A percentile compares a stretch with the other conserved stretches of the same genome.
phyloP scores from a whole-genome alignment of 1,140 invertebrate species.

The Neodiprion pinetum region DNA sequence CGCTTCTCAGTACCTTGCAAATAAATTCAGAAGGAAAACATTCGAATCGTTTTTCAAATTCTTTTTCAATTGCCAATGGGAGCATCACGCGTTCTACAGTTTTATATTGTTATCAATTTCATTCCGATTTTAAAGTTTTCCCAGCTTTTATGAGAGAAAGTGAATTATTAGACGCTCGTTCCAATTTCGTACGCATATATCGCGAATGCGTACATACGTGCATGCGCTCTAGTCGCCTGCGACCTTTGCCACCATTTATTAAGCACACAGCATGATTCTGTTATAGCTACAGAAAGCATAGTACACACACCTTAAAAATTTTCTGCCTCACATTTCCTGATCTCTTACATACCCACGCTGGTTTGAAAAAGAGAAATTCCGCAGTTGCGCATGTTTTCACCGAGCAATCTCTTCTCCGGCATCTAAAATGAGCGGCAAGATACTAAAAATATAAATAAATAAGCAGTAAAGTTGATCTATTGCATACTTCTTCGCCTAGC shows the following conservation, averaged over 20 bases:
- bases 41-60: too few species aligned
- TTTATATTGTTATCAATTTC: background rate
- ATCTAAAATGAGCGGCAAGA: background rate
- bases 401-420: background rate
- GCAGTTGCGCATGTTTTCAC: background rate
- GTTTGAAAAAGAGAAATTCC: conserved; percentile 1
- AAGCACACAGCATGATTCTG: background rate
- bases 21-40: too few species aligned
- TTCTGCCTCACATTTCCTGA: background rate
- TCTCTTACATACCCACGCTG: background rate
- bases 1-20: too few species aligned
- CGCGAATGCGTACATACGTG: background rate
- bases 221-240: background rate
- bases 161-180: background rate
- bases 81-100: too few species aligned
- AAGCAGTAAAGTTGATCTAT: background rate
- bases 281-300: background rate
- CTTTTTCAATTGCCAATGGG: too few species aligned
- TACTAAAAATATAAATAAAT: background rate
- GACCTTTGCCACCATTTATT: background rate
- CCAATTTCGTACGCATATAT: background rate
- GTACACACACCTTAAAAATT: background rate
- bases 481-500: background rate
- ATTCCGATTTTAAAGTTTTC: background rate
- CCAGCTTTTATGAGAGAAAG: background rate